Conservation (phyloP, 1,140 invertebrate species). For the Eupristina koningsbergeri region DNA sequence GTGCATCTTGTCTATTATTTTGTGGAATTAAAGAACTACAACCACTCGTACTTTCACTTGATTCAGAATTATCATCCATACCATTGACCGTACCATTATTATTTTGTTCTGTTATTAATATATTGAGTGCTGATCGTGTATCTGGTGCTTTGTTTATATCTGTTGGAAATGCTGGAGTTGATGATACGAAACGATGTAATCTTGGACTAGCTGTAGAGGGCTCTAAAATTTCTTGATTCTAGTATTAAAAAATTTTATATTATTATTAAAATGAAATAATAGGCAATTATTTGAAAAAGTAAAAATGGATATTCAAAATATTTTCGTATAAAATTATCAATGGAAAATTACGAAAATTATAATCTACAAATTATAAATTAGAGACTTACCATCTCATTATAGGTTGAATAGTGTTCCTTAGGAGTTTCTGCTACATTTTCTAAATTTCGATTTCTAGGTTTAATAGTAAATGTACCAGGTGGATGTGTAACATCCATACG, state of each 20-base stretch:
- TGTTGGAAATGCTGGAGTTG: conserved; percentile 63
- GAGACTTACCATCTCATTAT: conserved; percentile 51
- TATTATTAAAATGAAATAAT: not conserved
- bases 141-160: conserved; percentile 55
- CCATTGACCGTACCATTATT: conserved; percentile 67
- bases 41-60: conserved; percentile 74
- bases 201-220: conserved; percentile 62
- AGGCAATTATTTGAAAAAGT: not conserved
- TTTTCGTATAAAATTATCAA: too few relatives aligned
- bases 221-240: conserved; percentile 65
- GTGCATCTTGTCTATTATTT: conserved; percentile 66
- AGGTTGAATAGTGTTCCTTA: conserved; percentile 56
- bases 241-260: conserved; percentile 28
- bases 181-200: conserved; percentile 63
- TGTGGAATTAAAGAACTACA: conserved; percentile 74
- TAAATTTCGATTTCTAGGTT: conserved; percentile 56
- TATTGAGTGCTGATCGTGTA: conserved; percentile 60
- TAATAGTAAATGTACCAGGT: conserved; percentile 69
- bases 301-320: too few relatives aligned
- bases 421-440: conserved; percentile 50
- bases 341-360: not conserved
- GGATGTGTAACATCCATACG: conserved; percentile 69
- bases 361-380: not conserved
- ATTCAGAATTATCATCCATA: conserved; percentile 73
- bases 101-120: conserved; percentile 62